Percentiles rank a stretch among this genome's conserved stretches.
Conservation (phyloP, 2,113 vertebrate species). For the Syngnathus typhle region DNA sequence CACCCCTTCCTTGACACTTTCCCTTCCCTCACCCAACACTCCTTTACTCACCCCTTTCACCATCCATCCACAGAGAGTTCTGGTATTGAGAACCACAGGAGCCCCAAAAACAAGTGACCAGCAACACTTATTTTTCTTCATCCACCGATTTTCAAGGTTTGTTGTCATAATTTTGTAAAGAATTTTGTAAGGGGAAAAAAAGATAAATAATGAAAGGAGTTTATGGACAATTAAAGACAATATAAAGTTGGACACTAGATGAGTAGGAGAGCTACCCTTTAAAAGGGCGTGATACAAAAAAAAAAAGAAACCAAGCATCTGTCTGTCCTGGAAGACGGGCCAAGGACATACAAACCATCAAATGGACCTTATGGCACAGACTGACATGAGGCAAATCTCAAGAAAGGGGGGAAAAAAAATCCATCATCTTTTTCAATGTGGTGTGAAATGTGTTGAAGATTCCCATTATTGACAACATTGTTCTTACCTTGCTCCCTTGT, state of each 20-base stretch:
- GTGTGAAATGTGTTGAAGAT: slow-evolving; percentile 69
- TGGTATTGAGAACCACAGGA: slow-evolving; percentile 30
- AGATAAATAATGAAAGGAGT: slow-evolving; percentile 57
- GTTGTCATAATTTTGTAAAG: slow-evolving; percentile 70
- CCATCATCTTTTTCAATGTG: slow-evolving; percentile 53
- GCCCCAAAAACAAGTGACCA: slow-evolving; percentile 40
- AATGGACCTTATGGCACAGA: slow-evolving; percentile 54
- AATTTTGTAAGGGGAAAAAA: slow-evolving; percentile 67
- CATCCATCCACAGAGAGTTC: slow-evolving; percentile 26
- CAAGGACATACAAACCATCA: slow-evolving; percentile 27
- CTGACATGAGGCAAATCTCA: slow-evolving; percentile 46
- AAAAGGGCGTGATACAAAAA: slow-evolving; percentile 65
- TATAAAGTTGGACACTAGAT: slow-evolving; percentile 63
- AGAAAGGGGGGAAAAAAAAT: slow-evolving; percentile 13
- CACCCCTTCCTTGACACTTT: slow-evolving; percentile 57
- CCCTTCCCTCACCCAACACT: slow-evolving; percentile 35
- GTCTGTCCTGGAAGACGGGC: slow-evolving; percentile 29
- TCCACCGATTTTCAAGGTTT: slow-evolving; percentile 50
- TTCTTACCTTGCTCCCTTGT: slow-evolving; percentile 2
- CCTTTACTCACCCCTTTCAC: slow-evolving; percentile 27
- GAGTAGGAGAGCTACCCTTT: slow-evolving; percentile 72
- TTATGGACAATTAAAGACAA: slow-evolving; percentile 70
- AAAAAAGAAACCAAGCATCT: slow-evolving; percentile 22
- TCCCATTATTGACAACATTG: slow-evolving; percentile 27
- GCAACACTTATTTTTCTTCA: slow-evolving; percentile 48